Conservation (phyloP, 2,113 vertebrate species). For the Microtus pennsylvanicus region DNA sequence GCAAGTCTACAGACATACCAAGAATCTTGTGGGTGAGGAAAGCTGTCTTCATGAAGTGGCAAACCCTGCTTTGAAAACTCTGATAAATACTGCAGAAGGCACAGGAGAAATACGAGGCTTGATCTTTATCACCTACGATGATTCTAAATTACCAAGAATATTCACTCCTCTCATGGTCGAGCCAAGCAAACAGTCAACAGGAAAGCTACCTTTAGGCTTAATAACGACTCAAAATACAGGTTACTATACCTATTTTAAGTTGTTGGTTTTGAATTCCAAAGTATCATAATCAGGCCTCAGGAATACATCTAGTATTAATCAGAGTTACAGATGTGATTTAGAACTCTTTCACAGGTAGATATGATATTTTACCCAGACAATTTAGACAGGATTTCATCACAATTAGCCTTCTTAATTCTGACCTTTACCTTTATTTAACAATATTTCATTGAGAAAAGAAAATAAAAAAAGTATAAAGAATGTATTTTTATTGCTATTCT, state of each 20-base stretch:
- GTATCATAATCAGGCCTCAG: neutral
- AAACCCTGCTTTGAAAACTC: neutral
- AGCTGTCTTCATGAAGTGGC: neutral
- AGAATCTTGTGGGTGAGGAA: neutral
- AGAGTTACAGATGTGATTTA: neutral
- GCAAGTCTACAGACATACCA: neutral
- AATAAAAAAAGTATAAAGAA: neutral
- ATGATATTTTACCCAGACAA: neutral
- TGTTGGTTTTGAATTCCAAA: neutral
- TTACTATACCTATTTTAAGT: neutral
- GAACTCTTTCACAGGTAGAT: neutral
- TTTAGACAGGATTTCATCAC: neutral
- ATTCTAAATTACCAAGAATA: neutral
- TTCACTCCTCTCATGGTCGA: neutral
- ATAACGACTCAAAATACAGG: neutral
- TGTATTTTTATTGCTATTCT: neutral
- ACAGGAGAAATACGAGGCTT: neutral
- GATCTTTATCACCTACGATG: neutral
- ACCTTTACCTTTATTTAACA: neutral
- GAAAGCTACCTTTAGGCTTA: neutral
- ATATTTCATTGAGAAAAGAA: neutral
- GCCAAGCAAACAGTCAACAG: rapidly evolving
- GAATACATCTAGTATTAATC: neutral
- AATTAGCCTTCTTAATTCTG: neutral
- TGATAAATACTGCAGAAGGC: neutral